Base-by-base conservation (phyloP, 2,888 invertebrate genomes). In the Noctuana brunneofusca region DNA sequence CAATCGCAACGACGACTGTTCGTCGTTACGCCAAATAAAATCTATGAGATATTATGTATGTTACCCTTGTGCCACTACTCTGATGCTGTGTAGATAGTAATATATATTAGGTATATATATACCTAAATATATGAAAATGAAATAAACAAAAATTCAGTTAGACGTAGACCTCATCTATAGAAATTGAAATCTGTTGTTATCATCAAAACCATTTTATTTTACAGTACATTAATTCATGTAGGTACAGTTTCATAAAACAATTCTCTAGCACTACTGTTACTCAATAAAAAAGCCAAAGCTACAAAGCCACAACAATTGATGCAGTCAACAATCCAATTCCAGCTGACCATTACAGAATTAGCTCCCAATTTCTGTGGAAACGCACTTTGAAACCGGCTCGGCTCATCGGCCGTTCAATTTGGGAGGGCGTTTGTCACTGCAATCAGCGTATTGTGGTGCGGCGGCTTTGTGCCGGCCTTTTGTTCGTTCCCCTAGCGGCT, bases 391-490 rank as follows among this genome's bases (percentile, higher is more conserved):
- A 35, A 30, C 30, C 32, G 53, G 38, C 35, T 48, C 27, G 32
- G 46, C 60, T 54, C 60, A 48, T 60, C 60, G 53, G 30, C 27
- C 59, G 59, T 27, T 43, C 53, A 43, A 59, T 54, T 54, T 35
- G 48, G 60, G 46, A 16, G 54, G 60, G 54, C 60, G 55, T 48
- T 62, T 62, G 60, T 62, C 60, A 62, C 60, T 62, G 48, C 55
- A 62, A 62, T 46, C 46, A 46, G 20, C 46, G 46, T 20, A 46
- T 46, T 46, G 46, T 46, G 46, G 46, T 11, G 46, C 38, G 46
- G 18, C 43, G 8, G 46, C 46, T 46, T 46, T 46, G 48, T 48
- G n/a, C 6, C 20, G 49, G 12, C 24, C 49, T 14, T 49, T 24
- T 24, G 48, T 48, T 14, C n/a, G 24, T 8, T 49, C 14, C 20